Evolutionary conservation across 92 coral and sea anemone species (phyloP), one percentile per base, ranked within the genome.

Genomic region (Pocillopora grandis): DNA sequence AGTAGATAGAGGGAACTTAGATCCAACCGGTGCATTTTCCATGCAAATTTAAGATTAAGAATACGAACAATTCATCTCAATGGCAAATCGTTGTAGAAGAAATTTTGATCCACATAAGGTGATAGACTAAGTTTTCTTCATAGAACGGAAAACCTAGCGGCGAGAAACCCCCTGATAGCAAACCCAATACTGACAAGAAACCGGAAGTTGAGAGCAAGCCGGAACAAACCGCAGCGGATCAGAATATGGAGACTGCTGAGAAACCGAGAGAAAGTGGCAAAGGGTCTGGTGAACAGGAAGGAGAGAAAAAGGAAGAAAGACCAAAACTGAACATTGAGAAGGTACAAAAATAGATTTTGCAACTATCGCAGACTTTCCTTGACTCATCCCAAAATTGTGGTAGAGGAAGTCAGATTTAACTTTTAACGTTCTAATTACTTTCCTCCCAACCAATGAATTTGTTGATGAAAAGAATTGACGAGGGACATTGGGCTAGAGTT

Each of bases 291-390:
- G 76, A 81, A 68, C 67, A 80, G 64, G 76, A 55, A 14, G 88
- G 67, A n/a, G 67, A 85, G 66, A 75, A 72, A 49, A 91, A 88
- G 42, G 87, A 89, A 42, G 87, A 87, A 11, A 78, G 86, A 80
- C 90, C 89, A 5, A 77, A 82, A 62, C 78, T 91, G 2, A 73
- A 82, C 65, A 55, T 80, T 36, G 71, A 61, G 62, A 89, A 85
- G 86, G 91, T 91, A 42, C 31, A 42, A 42, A 42, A 3, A 7
- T 42, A 2, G 8, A 42, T 42, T 42, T 62, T 31, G 81, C 62
- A 9, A 78, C 9, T 74, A 55, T 16, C 17, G 19, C 3, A 9
- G 62, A 14, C 63, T 12, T 56, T 0, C 49, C 49, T 60, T n/a
- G 63, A 15, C 4, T 14, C 16, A 31, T 68, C 37, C 2, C 9